These are phyloP conservation scores for Gallinago paraguaiae DNA, from an alignment of 2,113 vertebrate genomes.

Conservation along the genomic window DNA sequence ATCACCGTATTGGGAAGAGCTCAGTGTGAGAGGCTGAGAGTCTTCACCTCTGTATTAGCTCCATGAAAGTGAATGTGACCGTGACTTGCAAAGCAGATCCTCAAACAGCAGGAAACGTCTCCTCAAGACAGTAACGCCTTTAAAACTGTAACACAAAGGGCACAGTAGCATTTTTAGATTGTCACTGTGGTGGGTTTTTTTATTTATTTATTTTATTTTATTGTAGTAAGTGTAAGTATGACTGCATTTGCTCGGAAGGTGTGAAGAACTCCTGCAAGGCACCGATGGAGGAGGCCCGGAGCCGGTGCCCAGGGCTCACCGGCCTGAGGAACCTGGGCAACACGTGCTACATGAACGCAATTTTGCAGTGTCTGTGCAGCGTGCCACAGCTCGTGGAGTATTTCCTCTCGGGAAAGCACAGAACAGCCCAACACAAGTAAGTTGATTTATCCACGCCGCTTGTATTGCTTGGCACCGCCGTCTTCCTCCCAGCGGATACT, in stretches of 20 bases:
- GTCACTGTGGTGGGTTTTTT: background rate
- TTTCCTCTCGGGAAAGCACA: slow-evolving; percentile 77
- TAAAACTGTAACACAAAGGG: background rate
- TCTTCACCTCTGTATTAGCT: background rate
- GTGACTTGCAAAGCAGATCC: background rate
- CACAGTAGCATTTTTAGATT: background rate
- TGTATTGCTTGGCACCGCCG: fast-evolving
- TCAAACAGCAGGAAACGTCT: background rate
- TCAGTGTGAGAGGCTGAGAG: background rate
- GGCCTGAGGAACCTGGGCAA: slow-evolving; percentile 86
- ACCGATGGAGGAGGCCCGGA: background rate
- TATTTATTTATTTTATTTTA: background rate
- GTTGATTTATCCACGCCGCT: background rate
- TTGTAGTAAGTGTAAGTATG: background rate
- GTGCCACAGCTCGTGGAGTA: slow-evolving; percentile 78
- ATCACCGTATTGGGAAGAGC: background rate
- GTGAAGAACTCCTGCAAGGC: background rate
- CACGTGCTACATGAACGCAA: slow-evolving; percentile 86
- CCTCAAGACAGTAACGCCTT: background rate
- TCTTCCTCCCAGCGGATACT: fast-evolving
- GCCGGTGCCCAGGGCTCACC: slow-evolving; percentile 61
- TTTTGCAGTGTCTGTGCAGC: slow-evolving; percentile 84
- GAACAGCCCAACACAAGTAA: slow-evolving; percentile 75
- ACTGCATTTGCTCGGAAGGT: background rate
- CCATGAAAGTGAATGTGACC: background rate